phyloP scores from a whole-genome alignment of 2,797 vertebrate species.

The Scarus forsteni region DNA sequence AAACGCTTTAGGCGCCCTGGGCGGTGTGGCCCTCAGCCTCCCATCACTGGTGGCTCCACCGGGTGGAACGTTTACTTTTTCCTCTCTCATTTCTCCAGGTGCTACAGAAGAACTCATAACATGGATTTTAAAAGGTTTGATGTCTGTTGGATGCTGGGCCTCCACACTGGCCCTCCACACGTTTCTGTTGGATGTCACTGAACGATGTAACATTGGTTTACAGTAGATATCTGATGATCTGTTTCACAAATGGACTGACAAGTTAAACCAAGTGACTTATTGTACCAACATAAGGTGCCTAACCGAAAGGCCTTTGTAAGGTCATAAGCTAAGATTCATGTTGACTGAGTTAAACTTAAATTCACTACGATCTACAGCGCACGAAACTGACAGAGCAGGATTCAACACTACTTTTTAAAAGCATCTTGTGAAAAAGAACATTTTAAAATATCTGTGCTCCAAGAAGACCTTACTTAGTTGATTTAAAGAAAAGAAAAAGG shows the following conservation, averaged over 20 bases:
- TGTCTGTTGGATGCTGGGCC: slow-evolving; percentile 81
- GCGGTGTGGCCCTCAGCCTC: slow-evolving; percentile 77
- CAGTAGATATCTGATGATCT: slow-evolving; percentile 22
- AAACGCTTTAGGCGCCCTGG: slow-evolving; percentile 75
- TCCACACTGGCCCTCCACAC: slow-evolving; percentile 71
- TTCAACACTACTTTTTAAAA: too few relatives aligned
- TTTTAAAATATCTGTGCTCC: background rate
- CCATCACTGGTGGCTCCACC: slow-evolving; percentile 70
- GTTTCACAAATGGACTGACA: background rate
- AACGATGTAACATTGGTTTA: slow-evolving; percentile 34
- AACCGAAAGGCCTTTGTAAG: slow-evolving; percentile 3
- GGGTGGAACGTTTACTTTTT: slow-evolving; percentile 31
- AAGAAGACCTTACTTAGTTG: too few relatives aligned
- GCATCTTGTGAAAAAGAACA: background rate
- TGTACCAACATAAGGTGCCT: slow-evolving; percentile 5
- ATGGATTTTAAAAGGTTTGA: slow-evolving; percentile 73
- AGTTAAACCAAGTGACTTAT: background rate
- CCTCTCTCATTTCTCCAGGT: slow-evolving; percentile 52
- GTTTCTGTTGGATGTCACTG: slow-evolving; percentile 77
- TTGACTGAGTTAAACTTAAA: background rate
- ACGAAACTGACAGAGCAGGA: too few relatives aligned
- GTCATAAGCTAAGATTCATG: background rate
- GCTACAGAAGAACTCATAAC: slow-evolving; percentile 51
- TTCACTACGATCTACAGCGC: too few relatives aligned
- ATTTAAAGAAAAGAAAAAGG: too few relatives aligned